Conservation (phyloP, 2,888 invertebrate species). For the Papilio gigon region DNA sequence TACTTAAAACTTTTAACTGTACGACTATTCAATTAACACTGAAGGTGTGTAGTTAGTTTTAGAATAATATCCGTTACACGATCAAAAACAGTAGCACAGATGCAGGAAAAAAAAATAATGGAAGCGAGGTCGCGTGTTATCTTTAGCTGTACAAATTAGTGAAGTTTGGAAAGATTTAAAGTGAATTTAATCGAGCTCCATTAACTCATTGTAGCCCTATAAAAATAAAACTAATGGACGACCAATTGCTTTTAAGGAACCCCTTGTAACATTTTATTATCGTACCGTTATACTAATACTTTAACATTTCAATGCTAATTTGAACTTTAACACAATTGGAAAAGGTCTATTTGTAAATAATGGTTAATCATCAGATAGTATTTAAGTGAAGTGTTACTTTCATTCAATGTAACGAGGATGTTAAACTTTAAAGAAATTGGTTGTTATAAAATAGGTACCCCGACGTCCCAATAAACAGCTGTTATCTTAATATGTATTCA, state of each 20-base stretch:
- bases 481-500: neutral
- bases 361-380: slow-evolving; percentile 10
- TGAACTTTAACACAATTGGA: slow-evolving; percentile 19
- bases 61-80: neutral
- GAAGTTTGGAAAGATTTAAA: slow-evolving; percentile 36
- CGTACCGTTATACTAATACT: slow-evolving; percentile 27
- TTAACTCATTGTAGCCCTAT: slow-evolving; percentile 44
- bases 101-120: neutral
- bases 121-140: slow-evolving; percentile 25
- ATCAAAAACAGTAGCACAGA: neutral
- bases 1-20: no score
- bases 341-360: slow-evolving; percentile 12
- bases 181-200: slow-evolving; percentile 40
- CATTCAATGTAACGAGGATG: slow-evolving; percentile 42
- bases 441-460: slow-evolving; percentile 30
- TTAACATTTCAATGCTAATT: neutral
- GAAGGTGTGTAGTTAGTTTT: no score
- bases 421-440: slow-evolving; percentile 42
- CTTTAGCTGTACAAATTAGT: slow-evolving; percentile 37
- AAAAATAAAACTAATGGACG: slow-evolving; percentile 45
- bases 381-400: slow-evolving; percentile 38
- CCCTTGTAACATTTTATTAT: slow-evolving; percentile 43
- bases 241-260: slow-evolving; percentile 42
- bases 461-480: neutral
- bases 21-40: no score